Conservation (phyloP, 1,140 invertebrate genomes). For the Paraescarpia echinospica region DNA sequence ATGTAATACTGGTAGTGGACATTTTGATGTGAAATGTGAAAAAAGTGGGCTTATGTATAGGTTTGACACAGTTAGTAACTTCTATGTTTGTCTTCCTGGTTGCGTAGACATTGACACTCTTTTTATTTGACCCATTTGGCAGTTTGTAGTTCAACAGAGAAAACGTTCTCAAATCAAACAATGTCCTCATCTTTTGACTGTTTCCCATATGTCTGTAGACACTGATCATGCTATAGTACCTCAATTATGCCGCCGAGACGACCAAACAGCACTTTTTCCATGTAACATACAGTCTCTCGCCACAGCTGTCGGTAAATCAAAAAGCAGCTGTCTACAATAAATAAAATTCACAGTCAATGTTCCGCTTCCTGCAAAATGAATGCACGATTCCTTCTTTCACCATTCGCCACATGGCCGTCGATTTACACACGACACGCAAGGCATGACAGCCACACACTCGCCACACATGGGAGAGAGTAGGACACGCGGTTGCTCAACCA, state of each 20-base stretch:
- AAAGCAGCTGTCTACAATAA: neutral
- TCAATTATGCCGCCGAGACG: neutral
- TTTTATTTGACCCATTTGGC: too few species aligned
- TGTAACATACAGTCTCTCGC: neutral
- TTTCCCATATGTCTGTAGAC: neutral
- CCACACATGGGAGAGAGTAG: neutral
- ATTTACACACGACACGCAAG: neutral
- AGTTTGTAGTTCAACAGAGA: too few species aligned
- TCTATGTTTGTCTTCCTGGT: too few species aligned
- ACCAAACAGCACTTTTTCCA: neutral
- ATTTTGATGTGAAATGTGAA: too few species aligned
- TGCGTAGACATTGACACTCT: too few species aligned
- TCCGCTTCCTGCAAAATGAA: neutral
- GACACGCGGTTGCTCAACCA: neutral
- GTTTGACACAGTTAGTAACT: too few species aligned
- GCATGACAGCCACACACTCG: neutral
- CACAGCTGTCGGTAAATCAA: neutral
- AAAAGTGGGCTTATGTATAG: too few species aligned
- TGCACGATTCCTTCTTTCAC: neutral
- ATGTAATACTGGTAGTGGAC: too few species aligned
- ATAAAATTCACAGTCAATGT: neutral
- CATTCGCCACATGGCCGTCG: neutral
- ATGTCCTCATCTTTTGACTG: too few species aligned
- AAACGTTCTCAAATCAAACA: too few species aligned
- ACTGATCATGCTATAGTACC: neutral